Evolutionary conservation across 1,140 invertebrate genomes (phyloP).

Genomic region (Drosophila albomicans): DNA sequence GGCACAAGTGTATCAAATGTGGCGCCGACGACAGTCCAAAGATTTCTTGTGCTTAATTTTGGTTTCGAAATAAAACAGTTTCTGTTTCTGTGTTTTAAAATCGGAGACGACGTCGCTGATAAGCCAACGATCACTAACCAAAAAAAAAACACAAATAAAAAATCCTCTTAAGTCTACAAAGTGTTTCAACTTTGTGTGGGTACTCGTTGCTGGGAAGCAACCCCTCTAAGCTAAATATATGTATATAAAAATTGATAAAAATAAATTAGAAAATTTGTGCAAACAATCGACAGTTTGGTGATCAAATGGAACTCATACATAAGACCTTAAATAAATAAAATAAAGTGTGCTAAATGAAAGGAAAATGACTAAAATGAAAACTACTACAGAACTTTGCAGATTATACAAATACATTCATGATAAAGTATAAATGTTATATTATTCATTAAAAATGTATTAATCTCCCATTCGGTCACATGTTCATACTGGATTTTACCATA

Average conservation of each 20-base stretch:
- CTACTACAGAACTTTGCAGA: neutral
- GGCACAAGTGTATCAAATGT: slow-evolving; percentile 42
- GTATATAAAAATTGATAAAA: slow-evolving; percentile 56
- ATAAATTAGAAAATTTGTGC: slow-evolving; percentile 33
- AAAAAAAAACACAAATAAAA: neutral
- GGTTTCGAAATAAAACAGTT: slow-evolving; percentile 43
- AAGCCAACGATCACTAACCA: slow-evolving; percentile 35
- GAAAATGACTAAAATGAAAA: neutral
- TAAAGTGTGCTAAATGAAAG: neutral
- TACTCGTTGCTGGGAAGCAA: neutral
- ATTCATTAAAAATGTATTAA: slow-evolving; percentile 6
- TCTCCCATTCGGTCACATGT: slow-evolving; percentile 21
- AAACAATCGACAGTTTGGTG: slow-evolving; percentile 41
- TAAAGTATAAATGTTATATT: neutral
- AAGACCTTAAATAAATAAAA: neutral
- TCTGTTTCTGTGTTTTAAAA: slow-evolving; percentile 27
- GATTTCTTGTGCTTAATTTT: slow-evolving; percentile 40
- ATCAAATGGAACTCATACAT: neutral
- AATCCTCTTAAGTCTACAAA: slow-evolving; percentile 1
- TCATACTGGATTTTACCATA: slow-evolving; percentile 3
- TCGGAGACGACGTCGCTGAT: slow-evolving; percentile 47
- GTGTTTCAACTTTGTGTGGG: neutral
- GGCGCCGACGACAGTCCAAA: slow-evolving; percentile 62
- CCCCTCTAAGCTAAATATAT: slow-evolving; percentile 11
- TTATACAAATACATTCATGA: neutral